Evolutionary conservation across 2,888 invertebrate genomes (phyloP).

Genomic region (Drosophila crucigera): DNA sequence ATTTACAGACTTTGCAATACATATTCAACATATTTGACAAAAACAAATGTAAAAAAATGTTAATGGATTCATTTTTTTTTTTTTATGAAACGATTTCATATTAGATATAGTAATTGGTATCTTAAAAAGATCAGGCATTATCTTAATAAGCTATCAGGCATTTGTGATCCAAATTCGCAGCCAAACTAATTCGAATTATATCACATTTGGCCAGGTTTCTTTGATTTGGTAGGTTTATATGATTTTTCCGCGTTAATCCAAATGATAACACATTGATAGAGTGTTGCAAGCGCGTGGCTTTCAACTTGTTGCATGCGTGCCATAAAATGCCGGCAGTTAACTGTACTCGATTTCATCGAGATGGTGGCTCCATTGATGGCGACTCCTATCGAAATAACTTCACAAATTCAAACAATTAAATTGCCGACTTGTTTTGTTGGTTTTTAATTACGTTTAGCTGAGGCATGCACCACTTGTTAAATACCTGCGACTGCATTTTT

Average conservation of each 20-base stretch:
- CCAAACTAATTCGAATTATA: neutral
- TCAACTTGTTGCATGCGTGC: constrained; percentile 9
- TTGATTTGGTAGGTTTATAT: neutral
- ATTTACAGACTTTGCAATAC: neutral
- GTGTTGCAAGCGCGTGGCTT: constrained; percentile 5
- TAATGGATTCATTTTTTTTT: neutral
- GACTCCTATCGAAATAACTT: constrained; percentile 3
- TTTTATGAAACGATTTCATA: neutral
- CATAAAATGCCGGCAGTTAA: constrained; percentile 3
- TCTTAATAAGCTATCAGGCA: neutral
- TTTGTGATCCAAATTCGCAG: neutral
- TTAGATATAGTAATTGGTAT: neutral
- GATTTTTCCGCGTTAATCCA: neutral
- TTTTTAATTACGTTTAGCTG: constrained; percentile 45
- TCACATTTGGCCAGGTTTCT: neutral
- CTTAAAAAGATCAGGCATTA: too few species aligned
- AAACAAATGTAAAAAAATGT: neutral
- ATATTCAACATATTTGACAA: neutral
- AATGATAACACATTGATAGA: neutral
- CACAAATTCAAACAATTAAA: constrained; percentile 33
- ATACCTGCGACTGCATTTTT: constrained; percentile 17
- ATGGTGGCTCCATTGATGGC: neutral
- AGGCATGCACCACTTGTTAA: constrained; percentile 41
- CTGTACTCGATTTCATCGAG: constrained; percentile 7
- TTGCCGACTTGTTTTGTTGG: constrained; percentile 22